Conservation (phyloP, 2,797 vertebrate species). For the Poecilia gillii region DNA sequence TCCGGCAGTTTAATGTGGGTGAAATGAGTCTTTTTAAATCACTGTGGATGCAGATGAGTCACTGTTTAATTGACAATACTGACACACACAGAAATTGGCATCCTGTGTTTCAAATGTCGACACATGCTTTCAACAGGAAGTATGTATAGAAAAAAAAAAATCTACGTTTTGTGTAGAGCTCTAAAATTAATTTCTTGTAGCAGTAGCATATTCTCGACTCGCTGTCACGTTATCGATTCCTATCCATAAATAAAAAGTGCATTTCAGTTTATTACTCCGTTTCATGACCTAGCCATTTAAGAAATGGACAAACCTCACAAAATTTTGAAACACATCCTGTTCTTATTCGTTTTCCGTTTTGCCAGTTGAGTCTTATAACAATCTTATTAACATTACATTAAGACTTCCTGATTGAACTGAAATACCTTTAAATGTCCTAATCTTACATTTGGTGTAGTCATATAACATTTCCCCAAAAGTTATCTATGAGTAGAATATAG, state of each 20-base stretch:
- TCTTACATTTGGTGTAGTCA: neutral
- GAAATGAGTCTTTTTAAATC: constrained; percentile 33
- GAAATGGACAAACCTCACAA: neutral
- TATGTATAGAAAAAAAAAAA: too few relatives aligned
- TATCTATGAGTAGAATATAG: neutral
- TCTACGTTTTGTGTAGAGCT: neutral
- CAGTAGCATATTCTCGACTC: neutral
- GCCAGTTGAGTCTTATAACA: neutral
- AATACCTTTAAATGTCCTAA: neutral
- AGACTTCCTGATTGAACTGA: neutral
- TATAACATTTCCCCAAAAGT: neutral
- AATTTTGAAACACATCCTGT: neutral
- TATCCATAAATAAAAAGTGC: neutral
- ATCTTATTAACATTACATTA: neutral
- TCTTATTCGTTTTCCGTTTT: neutral
- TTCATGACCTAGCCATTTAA: neutral
- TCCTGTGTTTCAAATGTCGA: neutral
- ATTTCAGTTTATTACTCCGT: neutral
- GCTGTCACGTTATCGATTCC: neutral
- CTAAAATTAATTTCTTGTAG: neutral
- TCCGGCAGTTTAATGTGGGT: constrained; percentile 45
- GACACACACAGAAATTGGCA: neutral
- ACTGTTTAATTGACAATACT: constrained; percentile 25
- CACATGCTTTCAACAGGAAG: constrained; percentile 1
- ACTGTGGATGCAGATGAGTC: constrained; percentile 42